These are phyloP conservation scores for Helicoverpa armigera DNA, from an alignment of 1,140 invertebrate species.

Conservation along the genomic window DNA sequence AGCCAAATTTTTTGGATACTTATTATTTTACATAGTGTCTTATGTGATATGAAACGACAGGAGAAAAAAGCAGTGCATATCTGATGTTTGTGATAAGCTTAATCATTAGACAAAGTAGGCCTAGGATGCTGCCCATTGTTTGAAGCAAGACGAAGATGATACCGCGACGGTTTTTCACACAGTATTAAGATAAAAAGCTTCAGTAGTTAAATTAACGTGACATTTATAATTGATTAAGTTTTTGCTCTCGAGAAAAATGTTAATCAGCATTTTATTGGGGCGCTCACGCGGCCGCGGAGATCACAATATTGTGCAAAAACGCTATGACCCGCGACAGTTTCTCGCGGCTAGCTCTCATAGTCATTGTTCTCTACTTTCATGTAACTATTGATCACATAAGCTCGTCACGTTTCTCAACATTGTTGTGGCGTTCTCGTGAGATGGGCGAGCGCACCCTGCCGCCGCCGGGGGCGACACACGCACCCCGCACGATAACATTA, in stretches of 20 bases:
- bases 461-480: conserved; percentile 29
- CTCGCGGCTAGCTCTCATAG: conserved; percentile 67
- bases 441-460: conserved; percentile 50
- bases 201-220: conserved; percentile 28
- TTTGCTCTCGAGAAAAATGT: conserved; percentile 34
- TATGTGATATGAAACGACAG: background rate
- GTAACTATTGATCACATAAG: conserved; percentile 68
- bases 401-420: conserved; percentile 76
- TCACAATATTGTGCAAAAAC: conserved; percentile 65
- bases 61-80: background rate
- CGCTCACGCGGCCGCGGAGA: conserved; percentile 31
- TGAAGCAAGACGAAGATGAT: conserved; percentile 1
- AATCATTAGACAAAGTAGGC: background rate
- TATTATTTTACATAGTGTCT: background rate
- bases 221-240: conserved; percentile 41
- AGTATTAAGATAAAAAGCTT: background rate
- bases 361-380: conserved; percentile 82
- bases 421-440: conserved; percentile 73
- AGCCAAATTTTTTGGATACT: conserved; percentile 4
- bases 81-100: background rate
- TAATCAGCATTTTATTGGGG: conserved; percentile 41
- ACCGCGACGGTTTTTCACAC: conserved; percentile 9
- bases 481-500: conserved; percentile 47
- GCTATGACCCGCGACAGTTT: conserved; percentile 66
- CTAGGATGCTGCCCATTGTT: background rate